Percentiles rank a stretch among this genome's conserved stretches.
Conservation (phyloP, 1,140 invertebrate genomes). For the Teleopsis dalmanni region DNA sequence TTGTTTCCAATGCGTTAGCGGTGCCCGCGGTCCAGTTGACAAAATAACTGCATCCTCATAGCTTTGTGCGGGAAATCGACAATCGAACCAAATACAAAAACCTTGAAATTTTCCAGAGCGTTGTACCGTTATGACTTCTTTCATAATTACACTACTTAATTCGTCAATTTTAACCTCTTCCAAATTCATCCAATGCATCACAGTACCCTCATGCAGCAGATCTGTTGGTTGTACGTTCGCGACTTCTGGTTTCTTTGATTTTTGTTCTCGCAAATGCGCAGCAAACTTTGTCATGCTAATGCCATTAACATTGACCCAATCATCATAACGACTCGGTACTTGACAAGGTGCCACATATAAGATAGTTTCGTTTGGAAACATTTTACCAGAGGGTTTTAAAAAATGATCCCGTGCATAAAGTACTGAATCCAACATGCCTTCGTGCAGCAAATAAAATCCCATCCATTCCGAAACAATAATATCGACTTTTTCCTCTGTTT, state of each 20-base stretch:
- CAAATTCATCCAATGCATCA: constrained; percentile 53
- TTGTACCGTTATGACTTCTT: constrained; percentile 46
- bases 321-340: constrained; percentile 55
- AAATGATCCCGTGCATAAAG: constrained; percentile 89
- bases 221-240: constrained; percentile 44
- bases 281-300: constrained; percentile 51
- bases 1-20: constrained; percentile 95
- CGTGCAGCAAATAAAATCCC: constrained; percentile 97
- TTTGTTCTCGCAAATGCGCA: constrained; percentile 46
- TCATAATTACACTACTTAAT: constrained; percentile 44
- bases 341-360: constrained; percentile 62
- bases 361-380: constrained; percentile 56
- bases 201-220: constrained; percentile 49
- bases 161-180: constrained; percentile 48
- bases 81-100: constrained; percentile 61
- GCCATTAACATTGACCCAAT: constrained; percentile 53
- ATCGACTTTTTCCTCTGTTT: constrained; percentile 79
- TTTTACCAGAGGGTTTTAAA: constrained; percentile 66
- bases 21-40: constrained; percentile 65
- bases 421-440: constrained; percentile 93
- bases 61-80: constrained; percentile 48
- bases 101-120: constrained; percentile 64
- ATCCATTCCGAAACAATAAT: constrained; percentile 99
- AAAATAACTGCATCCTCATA: constrained; percentile 49
- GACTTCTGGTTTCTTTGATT: constrained; percentile 52